phyloP scores from a whole-genome alignment of 2,888 invertebrate genomes.

The Neuroscelio doddi region DNA sequence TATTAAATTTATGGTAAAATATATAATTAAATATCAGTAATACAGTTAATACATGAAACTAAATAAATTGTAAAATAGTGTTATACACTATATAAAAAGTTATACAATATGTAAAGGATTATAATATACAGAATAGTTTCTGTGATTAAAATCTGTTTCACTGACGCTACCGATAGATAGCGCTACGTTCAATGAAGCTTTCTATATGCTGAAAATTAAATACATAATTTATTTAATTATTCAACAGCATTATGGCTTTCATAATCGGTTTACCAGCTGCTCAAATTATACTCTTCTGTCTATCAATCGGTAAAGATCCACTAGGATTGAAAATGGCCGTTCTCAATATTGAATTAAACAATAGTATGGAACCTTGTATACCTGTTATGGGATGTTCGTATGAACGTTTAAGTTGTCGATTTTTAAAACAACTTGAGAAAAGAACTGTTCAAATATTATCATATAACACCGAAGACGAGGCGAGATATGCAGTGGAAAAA shows the following conservation, averaged over 20 bases:
- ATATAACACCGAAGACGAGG: slow-evolving; percentile 76
- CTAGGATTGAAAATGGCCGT: slow-evolving; percentile 83
- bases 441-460: slow-evolving; percentile 79
- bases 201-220: too few species aligned
- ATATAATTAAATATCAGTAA: too few species aligned
- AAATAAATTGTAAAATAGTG: too few species aligned
- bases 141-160: too few species aligned
- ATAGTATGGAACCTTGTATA: slow-evolving; percentile 61
- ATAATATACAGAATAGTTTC: too few species aligned
- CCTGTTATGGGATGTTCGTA: slow-evolving; percentile 76
- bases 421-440: slow-evolving; percentile 80
- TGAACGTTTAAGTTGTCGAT: slow-evolving; percentile 84
- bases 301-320: slow-evolving; percentile 92
- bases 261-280: slow-evolving; percentile 88
- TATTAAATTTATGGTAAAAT: too few species aligned
- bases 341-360: slow-evolving; percentile 83
- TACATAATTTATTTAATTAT: slow-evolving; percentile 45
- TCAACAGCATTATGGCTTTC: slow-evolving; percentile 83
- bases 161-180: too few species aligned
- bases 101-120: too few species aligned
- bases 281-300: slow-evolving; percentile 90
- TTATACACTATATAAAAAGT: too few species aligned
- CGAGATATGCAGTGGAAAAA: slow-evolving; percentile 78
- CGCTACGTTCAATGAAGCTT: too few species aligned
- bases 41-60: too few species aligned